phyloP scores from a whole-genome alignment of 2,888 invertebrate species.

The Morpho deidamia region DNA sequence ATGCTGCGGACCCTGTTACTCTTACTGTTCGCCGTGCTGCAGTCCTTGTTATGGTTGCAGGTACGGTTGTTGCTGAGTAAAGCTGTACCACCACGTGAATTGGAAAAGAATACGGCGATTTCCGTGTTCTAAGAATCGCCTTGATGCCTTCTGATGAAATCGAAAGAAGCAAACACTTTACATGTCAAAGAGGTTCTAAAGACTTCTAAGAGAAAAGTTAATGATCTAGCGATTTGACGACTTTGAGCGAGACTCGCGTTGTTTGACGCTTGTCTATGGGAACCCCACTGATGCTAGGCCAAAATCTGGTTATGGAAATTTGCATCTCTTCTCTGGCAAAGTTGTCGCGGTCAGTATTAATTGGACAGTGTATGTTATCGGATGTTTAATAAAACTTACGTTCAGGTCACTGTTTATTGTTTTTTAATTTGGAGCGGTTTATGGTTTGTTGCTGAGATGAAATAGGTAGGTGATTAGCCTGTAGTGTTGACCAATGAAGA shows the following conservation, averaged over 20 bases:
- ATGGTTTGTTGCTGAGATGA: background rate
- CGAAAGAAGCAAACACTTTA: too few relatives aligned
- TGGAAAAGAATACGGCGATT: slow-evolving; percentile 10
- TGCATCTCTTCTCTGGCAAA: slow-evolving; percentile 3
- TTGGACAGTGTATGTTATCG: slow-evolving; percentile 29
- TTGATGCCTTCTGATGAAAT: background rate
- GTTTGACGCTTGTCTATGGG: background rate
- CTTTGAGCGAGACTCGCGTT: slow-evolving; percentile 14
- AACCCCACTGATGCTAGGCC: slow-evolving; percentile 7
- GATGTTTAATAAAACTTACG: slow-evolving; percentile 39
- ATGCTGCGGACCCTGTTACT: slow-evolving; percentile 39
- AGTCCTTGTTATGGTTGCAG: slow-evolving; percentile 34
- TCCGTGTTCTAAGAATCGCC: slow-evolving; percentile 1
- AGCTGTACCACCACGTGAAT: slow-evolving; percentile 2
- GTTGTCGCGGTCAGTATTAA: slow-evolving; percentile 16
- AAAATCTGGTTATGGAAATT: slow-evolving; percentile 5
- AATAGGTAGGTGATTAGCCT: too few relatives aligned
- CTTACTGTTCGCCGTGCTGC: slow-evolving; percentile 41
- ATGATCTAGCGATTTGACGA: slow-evolving; percentile 9
- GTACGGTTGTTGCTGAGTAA: slow-evolving; percentile 28
- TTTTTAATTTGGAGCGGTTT: background rate
- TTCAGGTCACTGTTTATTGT: slow-evolving; percentile 30
- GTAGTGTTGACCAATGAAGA: too few relatives aligned
- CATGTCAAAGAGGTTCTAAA: too few relatives aligned
- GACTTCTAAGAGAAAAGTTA: too few relatives aligned